Base-by-base conservation (phyloP, 2,888 invertebrate species). In the Psylliodes chrysocephalus region DNA sequence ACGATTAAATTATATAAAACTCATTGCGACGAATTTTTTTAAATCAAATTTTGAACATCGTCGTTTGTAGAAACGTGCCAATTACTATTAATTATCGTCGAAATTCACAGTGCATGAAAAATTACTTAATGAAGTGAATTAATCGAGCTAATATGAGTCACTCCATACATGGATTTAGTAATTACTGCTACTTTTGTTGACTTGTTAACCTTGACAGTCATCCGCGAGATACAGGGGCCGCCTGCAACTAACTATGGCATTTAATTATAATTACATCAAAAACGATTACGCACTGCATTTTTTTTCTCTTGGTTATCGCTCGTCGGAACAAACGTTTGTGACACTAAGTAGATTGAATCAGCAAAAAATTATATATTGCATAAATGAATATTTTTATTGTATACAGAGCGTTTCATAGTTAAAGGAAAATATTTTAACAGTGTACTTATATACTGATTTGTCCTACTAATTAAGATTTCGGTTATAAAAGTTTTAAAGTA, bases 141-240 rank as follows among this genome's bases (percentile, higher is more conserved):
- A 60, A 47, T 47, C 18, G 22, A 44, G 52, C 25, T 19, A 14
- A 28, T 30, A 22, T 63, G 63, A 63, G 57, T 63, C 63, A 63
- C 33, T 63, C 63, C 51, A 42, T 64, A 60, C 60, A 66, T 49
- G 60, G 55, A 61, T 60, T 60, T 67, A 56, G 62, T 63, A 63
- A 57, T 60, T 60, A 59, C 61, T 62, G 59, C 51, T 61, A 51
- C 54, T 64, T 56, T 60, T 60, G 54, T 59, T 40, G 18, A 67
- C 63, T 64, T 40, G 67, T 54, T 67, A 63, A 63, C 67, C 67
- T 67, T 67, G 67, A 55, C 40, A 46, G 52, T 60, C 53, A 56
- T 63, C 38, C 28, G 47, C 42, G 44, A 54, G 54, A 22, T 64
- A 55, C 54, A 59, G 38, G 42, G 19, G 12, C 59, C 40, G n/a